Conservation (phyloP, 2,888 invertebrate species). For the Nomada hirtipes region DNA sequence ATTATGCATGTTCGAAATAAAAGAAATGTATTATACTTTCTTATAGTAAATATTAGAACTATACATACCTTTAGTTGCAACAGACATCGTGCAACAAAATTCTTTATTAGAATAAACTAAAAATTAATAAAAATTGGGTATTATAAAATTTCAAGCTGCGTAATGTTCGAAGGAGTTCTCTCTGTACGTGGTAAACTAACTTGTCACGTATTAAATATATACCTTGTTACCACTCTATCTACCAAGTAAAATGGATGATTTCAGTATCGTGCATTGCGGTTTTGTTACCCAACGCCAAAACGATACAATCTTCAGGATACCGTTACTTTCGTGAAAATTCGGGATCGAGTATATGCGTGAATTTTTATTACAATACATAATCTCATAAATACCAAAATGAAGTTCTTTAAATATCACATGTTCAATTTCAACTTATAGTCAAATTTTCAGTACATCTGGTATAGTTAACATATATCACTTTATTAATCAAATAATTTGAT, state of each 20-base stretch:
- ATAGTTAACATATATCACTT: conserved; percentile 14
- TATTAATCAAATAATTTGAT: conserved; percentile 29
- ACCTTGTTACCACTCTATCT: background rate
- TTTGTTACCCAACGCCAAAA: background rate
- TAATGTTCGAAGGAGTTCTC: background rate
- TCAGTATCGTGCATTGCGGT: background rate
- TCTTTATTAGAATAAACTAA: background rate
- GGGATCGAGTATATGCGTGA: background rate
- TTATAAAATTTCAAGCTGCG: background rate
- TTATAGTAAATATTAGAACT: background rate
- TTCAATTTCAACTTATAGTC: conserved; percentile 11
- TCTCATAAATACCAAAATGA: conserved; percentile 25
- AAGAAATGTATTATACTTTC: background rate
- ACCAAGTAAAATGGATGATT: background rate
- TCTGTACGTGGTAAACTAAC: too few relatives aligned
- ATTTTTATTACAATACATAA: conserved; percentile 34
- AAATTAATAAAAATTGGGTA: background rate
- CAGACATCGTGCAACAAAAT: conserved; percentile 53
- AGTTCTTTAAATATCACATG: conserved; percentile 19
- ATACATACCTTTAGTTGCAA: conserved; percentile 65
- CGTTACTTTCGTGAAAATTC: background rate
- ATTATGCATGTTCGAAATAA: background rate
- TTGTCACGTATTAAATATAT: background rate
- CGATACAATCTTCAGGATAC: background rate
- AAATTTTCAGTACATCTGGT: background rate